Conservation (phyloP, 2,797 vertebrate genomes). For the Phoebastria nigripes region DNA sequence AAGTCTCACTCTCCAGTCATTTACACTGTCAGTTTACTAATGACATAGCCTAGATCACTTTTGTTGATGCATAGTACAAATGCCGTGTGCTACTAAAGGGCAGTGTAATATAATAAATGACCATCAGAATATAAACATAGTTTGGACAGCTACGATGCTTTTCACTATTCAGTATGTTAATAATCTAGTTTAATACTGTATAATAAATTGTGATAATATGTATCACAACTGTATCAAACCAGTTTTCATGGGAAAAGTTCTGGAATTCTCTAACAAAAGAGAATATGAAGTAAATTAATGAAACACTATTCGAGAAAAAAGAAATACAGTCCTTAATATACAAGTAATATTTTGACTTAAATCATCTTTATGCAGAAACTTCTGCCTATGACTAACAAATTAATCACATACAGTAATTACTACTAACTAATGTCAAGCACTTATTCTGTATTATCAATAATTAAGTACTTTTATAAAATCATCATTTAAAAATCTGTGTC, state of each 20-base stretch:
- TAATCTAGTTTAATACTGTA: not conserved
- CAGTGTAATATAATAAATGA: not conserved
- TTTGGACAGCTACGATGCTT: not conserved
- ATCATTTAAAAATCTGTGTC: not conserved
- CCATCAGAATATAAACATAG: not conserved
- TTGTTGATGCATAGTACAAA: not conserved
- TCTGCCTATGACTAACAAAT: not conserved
- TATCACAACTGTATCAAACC: not conserved
- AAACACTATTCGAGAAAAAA: not conserved
- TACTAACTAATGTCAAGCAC: not conserved
- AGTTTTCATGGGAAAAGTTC: not conserved
- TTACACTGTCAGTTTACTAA: not conserved
- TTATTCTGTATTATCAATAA: not conserved
- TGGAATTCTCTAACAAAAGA: not conserved
- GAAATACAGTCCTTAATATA: not conserved
- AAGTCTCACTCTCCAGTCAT: not conserved
- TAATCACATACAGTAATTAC: not conserved
- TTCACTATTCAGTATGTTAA: not conserved
- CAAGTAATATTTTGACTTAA: not conserved
- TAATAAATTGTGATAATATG: not conserved
- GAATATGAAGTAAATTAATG: not conserved
- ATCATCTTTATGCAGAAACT: not conserved
- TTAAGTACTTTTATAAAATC: not conserved
- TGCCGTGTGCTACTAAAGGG: not conserved
- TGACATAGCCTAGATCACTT: not conserved